These are phyloP conservation scores for Penaeus japonicus DNA, from an alignment of 1,140 invertebrate species.

Conservation along the genomic window DNA sequence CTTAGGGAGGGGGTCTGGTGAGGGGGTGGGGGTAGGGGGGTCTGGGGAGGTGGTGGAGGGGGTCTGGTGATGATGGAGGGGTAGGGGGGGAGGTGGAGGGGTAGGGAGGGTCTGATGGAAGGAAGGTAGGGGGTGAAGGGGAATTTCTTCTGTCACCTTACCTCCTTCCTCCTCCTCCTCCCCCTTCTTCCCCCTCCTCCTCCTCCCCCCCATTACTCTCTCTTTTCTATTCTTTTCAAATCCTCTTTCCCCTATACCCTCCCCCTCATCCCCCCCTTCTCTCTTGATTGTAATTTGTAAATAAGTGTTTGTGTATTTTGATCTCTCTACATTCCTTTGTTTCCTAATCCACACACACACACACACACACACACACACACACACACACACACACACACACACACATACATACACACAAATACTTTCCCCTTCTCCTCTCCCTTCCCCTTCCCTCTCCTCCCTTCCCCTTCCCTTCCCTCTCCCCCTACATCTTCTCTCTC, in stretches of 20 bases:
- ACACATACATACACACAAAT: not conserved
- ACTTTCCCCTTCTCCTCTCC: not conserved
- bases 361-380: constrained; percentile 6
- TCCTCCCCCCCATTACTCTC: too few species aligned
- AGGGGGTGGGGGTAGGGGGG: too few species aligned
- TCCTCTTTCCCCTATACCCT: not conserved
- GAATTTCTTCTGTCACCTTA: too few species aligned
- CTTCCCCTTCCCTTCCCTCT: not conserved
- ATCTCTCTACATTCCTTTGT: not conserved
- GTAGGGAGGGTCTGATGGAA: too few species aligned
- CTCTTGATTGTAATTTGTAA: not conserved
- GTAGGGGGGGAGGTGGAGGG: too few species aligned
- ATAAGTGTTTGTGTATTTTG: not conserved
- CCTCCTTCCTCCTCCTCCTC: too few species aligned
- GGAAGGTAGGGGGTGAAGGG: too few species aligned
- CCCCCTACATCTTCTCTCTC: not conserved
- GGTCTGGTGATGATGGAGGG: too few species aligned
- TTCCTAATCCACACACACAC: not conserved
- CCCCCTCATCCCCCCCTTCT: too few species aligned
- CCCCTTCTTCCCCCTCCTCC: too few species aligned
- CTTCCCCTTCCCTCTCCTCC: not conserved
- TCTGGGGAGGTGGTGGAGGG: too few species aligned
- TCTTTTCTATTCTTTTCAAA: not conserved
- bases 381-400: constrained; percentile 37
- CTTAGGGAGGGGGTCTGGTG: too few species aligned